Evolutionary conservation across 2,888 invertebrate genomes (phyloP), one percentile per base, ranked within the genome.

Genomic region (Ommatoiulus sabulosus): DNA sequence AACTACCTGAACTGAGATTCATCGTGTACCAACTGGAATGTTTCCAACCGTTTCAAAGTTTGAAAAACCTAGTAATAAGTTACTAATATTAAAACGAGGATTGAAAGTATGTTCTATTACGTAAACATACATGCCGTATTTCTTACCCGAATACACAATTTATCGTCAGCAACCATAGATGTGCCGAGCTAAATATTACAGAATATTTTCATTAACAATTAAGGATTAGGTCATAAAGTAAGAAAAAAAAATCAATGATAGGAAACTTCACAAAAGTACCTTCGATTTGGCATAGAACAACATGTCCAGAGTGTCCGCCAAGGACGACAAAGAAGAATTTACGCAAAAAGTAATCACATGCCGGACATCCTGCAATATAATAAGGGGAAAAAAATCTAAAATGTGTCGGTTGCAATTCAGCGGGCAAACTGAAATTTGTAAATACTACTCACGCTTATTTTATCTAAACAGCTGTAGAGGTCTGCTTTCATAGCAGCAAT

Each of bases 1-100:
- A 24, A 6, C 86, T 86, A 86, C 86, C 86, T 46, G 48, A 86
- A 86, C 24, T 44, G 44, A 44, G 46, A 86, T 86, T 86, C 86
- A 0, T n/a, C 86, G 10, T 12, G 10, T 24, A 86, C 24, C 24
- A 86, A 44, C 44, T n/a, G n/a, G n/a, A 86, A 86, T 6, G 86
- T 86, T 44, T 86, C 12, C 24, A 86, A n/a, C 24, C 44, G 44
- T 1, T 86, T 86, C 46, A 86, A 20, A 8, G 86, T 86, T 48
- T 86, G 86, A n/a, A 86, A 86, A 8, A 86, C 44, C 86, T 86
- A 44, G 43, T 44, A 43, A 35, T 3, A 44, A 46, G 8, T 35
- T 35, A 35, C 35, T 35, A 35, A 35, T 35, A 35, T 35, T 35
- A 35, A 35, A 35, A 35, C 35, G 35, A 35, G 35, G 35, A 35